phyloP scores from a whole-genome alignment of 2,113 vertebrate species.

The Colossoma macropomum region DNA sequence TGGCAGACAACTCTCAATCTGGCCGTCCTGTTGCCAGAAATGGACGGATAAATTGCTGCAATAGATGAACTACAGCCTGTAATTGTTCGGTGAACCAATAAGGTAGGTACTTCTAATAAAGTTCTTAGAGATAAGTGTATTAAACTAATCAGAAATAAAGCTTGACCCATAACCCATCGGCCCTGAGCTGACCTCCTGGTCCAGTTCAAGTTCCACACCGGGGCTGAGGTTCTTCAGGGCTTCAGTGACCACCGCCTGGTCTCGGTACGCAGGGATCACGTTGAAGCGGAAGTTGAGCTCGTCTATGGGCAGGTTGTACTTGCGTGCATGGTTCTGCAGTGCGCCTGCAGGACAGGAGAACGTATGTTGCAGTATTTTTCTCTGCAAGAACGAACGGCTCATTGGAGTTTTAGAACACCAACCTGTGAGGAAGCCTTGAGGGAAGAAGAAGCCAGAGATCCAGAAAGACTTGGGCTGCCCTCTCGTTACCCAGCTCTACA shows the following conservation, averaged over 20 bases:
- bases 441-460: constrained; percentile 85
- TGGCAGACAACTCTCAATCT: too few relatives aligned
- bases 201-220: constrained; percentile 76
- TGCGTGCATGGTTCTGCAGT: constrained; percentile 86
- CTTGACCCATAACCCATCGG: background rate
- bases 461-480: constrained; percentile 82
- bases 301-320: constrained; percentile 85
- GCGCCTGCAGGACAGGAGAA: constrained; percentile 68
- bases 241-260: constrained; percentile 77
- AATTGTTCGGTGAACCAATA: too few relatives aligned
- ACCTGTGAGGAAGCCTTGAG: constrained; percentile 85
- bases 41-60: too few relatives aligned
- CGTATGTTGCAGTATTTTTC: background rate
- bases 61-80: too few relatives aligned
- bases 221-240: constrained; percentile 68
- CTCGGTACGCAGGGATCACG: constrained; percentile 77
- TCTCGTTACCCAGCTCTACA: constrained; percentile 76
- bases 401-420: constrained; percentile 4
- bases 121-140: too few relatives aligned
- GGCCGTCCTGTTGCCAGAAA: too few relatives aligned
- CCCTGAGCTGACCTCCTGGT: constrained; percentile 72
- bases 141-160: too few relatives aligned
- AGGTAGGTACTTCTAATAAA: too few relatives aligned
- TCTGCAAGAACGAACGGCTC: background rate
- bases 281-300: constrained; percentile 85